A percentile compares a stretch with the other conserved stretches of the same genome.
Conservation (phyloP, 2,888 invertebrate species). For the Gortyna flavago region DNA sequence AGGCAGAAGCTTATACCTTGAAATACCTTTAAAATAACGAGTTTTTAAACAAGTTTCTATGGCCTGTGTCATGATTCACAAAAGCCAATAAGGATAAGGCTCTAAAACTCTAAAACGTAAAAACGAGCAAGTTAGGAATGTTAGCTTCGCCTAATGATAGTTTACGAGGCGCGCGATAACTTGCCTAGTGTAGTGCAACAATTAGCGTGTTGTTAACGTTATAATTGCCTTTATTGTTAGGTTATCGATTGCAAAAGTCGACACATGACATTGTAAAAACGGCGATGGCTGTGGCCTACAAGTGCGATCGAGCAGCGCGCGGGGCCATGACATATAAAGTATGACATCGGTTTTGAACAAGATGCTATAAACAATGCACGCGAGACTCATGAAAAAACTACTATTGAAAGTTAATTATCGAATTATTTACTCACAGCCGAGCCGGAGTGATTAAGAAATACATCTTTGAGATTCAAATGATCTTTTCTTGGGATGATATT, state of each 20-base stretch:
- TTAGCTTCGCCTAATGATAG: slow-evolving; percentile 39
- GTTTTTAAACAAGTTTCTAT: slow-evolving; percentile 67
- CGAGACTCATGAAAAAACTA: slow-evolving; percentile 72
- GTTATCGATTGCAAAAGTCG: slow-evolving; percentile 84
- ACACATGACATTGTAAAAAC: slow-evolving; percentile 89
- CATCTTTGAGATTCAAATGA: slow-evolving; percentile 36
- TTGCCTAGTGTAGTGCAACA: slow-evolving; percentile 59
- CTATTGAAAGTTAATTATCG: slow-evolving; percentile 61
- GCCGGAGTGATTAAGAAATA: slow-evolving; percentile 34
- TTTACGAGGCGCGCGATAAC: slow-evolving; percentile 31
- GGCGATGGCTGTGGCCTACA: slow-evolving; percentile 87
- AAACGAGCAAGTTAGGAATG: slow-evolving; percentile 38
- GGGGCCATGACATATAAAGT: slow-evolving; percentile 88
- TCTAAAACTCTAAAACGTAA: slow-evolving; percentile 27
- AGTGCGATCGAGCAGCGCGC: slow-evolving; percentile 87
- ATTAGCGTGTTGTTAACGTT: slow-evolving; percentile 69
- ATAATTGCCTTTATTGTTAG: slow-evolving; percentile 80
- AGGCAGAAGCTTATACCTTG: slow-evolving; percentile 46
- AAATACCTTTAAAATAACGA: slow-evolving; percentile 71
- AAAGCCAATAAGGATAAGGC: slow-evolving; percentile 52
- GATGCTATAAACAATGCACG: slow-evolving; percentile 81
- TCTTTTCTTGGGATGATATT: slow-evolving; percentile 43
- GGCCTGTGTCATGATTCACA: slow-evolving; percentile 61
- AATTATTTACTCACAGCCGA: slow-evolving; percentile 47
- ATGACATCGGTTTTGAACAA: slow-evolving; percentile 81